Percentiles rank a stretch among this genome's conserved stretches.
Evolutionary conservation across 2,888 invertebrate species (phyloP).

Genomic region (Orthosia incerta): DNA sequence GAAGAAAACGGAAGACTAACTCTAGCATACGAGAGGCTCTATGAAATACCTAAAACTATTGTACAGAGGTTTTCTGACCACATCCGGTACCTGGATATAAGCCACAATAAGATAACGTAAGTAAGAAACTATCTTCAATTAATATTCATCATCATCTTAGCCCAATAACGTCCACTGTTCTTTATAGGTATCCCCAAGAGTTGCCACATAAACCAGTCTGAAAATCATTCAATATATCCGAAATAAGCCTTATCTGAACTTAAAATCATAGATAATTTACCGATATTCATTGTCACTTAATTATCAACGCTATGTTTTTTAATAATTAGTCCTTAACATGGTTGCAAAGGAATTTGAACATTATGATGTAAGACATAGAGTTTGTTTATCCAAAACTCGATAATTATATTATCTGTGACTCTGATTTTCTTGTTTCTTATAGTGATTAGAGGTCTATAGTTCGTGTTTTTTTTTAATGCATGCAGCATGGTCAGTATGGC

Average conservation of each 20-base stretch:
- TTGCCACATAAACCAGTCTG: background rate
- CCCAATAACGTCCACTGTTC: no score
- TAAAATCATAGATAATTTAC: background rate
- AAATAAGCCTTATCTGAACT: background rate
- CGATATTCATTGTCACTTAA: background rate
- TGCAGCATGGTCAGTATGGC: no score
- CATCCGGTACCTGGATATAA: slow-evolving; percentile 93
- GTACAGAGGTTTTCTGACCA: slow-evolving; percentile 92
- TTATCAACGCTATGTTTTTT: background rate
- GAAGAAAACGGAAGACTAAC: slow-evolving; percentile 92
- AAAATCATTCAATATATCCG: background rate
- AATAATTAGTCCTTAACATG: no score
- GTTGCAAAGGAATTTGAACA: no score
- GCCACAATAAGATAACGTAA: slow-evolving; percentile 94
- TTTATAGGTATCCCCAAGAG: no score
- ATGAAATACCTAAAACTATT: slow-evolving; percentile 92
- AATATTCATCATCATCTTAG: no score
- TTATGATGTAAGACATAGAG: background rate
- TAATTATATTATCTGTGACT: no score
- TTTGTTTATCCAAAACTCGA: background rate
- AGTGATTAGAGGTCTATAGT: no score
- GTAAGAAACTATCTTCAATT: slow-evolving; percentile 63
- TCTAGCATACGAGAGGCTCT: slow-evolving; percentile 93
- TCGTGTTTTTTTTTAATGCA: no score
- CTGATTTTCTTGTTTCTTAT: no score